Evolutionary conservation across 2,888 invertebrate genomes (phyloP).

Genomic region (Sphinx pinastri): DNA sequence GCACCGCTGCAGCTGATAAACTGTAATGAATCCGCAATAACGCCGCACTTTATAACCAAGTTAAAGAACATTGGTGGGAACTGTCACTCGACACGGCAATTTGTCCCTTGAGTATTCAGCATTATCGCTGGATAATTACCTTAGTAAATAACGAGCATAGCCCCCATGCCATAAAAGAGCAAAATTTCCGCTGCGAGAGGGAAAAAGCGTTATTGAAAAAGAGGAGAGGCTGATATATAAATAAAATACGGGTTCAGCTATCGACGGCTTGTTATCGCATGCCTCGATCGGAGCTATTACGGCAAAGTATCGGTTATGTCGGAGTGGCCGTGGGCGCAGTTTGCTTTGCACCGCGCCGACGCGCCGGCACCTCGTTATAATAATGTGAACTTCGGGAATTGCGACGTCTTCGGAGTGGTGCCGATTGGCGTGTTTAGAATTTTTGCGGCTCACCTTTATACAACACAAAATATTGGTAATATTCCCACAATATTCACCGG

Average conservation of each 20-base stretch:
- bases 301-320: constrained; percentile 78
- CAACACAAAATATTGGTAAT: constrained; percentile 19
- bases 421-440: constrained; percentile 29
- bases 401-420: constrained; percentile 71
- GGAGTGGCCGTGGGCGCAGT: constrained; percentile 77
- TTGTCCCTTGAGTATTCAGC: constrained; percentile 72
- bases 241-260: constrained; percentile 84
- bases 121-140: constrained; percentile 75
- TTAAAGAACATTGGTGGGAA: constrained; percentile 51
- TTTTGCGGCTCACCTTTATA: constrained; percentile 20
- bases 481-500: constrained; percentile 16
- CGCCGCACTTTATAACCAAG: constrained; percentile 25
- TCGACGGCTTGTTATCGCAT: constrained; percentile 84
- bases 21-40: constrained; percentile 18
- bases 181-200: constrained; percentile 77
- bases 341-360: constrained; percentile 74
- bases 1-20: constrained; percentile 17
- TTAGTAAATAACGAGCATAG: constrained; percentile 78
- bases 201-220: constrained; percentile 83
- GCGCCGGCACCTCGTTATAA: constrained; percentile 81
- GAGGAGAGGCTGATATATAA: constrained; percentile 80
- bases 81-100: constrained; percentile 64
- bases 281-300: constrained; percentile 79
- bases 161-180: constrained; percentile 76
- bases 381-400: constrained; percentile 83